A percentile compares a stretch with the other conserved stretches of the same genome.
phyloP scores from a whole-genome alignment of 2,113 vertebrate species.

The Cisticola juncidis region DNA sequence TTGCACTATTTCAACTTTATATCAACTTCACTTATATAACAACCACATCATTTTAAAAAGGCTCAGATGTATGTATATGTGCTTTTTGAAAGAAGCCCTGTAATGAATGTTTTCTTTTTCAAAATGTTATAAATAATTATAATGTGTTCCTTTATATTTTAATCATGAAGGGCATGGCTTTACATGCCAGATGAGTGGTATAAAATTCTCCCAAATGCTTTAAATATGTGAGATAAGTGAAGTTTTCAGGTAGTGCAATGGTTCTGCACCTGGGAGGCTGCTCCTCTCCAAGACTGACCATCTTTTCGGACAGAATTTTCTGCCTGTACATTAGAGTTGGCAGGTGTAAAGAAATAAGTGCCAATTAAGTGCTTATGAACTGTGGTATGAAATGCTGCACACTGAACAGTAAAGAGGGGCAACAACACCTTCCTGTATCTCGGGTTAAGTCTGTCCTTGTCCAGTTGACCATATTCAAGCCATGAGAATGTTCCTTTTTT shows the following conservation, averaged over 20 bases:
- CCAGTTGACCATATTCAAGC: background rate
- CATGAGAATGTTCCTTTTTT: background rate
- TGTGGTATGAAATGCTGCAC: background rate
- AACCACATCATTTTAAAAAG: background rate
- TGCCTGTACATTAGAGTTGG: background rate
- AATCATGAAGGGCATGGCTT: background rate
- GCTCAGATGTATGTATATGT: conserved; percentile 17
- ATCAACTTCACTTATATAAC: conserved; percentile 36
- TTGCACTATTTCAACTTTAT: conserved; percentile 66
- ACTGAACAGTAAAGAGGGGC: background rate
- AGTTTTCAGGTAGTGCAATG: background rate
- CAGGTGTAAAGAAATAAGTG: background rate
- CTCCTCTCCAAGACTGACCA: background rate
- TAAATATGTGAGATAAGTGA: background rate
- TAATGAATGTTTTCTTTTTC: conserved; percentile 17
- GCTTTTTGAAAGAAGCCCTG: conserved; percentile 28
- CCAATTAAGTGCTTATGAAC: background rate
- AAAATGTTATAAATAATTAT: background rate
- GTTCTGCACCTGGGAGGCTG: background rate
- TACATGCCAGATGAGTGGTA: background rate
- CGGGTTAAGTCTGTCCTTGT: background rate
- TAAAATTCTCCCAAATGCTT: background rate
- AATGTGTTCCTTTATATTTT: background rate
- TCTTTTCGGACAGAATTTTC: background rate
- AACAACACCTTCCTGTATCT: background rate